Base-by-base conservation (phyloP, 2,888 invertebrate species). In the Leptinotarsa tumamoca region DNA sequence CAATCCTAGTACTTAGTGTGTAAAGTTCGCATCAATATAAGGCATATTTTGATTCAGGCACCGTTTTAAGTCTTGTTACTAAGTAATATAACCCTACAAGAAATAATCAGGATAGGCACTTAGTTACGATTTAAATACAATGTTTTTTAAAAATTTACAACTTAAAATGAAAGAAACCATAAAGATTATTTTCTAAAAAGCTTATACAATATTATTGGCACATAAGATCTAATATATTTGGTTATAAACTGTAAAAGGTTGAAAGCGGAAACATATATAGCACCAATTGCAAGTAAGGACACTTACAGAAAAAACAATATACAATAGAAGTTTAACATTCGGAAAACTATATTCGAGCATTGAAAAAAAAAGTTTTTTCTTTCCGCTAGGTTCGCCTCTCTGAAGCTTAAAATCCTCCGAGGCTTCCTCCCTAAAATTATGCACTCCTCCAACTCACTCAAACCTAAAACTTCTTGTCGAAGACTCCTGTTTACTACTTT, bases 381-480 rank as follows among this genome's bases (percentile, higher is more conserved):
- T 58, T 4, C 0, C 18, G 18, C 18, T 18, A 54, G n/a, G 14
- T 66, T 23, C 17, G 21, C 15, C 2, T 67, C 15, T 5, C 43
- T 15, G 0, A 43, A 58, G 5, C 33, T 15, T 7, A n/a, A 63
- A 63, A 63, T 33, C 33, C 43, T 43, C 52, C n/a, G 52, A 52
- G 17, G 52, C 52, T 52, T n/a, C 63, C 5, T 63, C 33, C 43
- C 63, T n/a, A 49, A 71, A 71, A 49, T 66, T 50, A 67, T 66
- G 63, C 54, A 72, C 66, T 54, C 13, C 56, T 52, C 23, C 69
- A 71, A 43, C 51, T 82, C 83, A 88, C 79, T 88, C 87, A 73
- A 89, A 87, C 81, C 85, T 86, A 81, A 88, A 89, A 76, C 86
- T 88, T 83, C 87, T 88, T 73, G 86, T 86, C 43, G 87, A 86